These are phyloP conservation scores for Crambe crambe DNA, from an alignment of 37 sponge, comb jelly and placozoan genomes.

Conservation along the genomic window DNA sequence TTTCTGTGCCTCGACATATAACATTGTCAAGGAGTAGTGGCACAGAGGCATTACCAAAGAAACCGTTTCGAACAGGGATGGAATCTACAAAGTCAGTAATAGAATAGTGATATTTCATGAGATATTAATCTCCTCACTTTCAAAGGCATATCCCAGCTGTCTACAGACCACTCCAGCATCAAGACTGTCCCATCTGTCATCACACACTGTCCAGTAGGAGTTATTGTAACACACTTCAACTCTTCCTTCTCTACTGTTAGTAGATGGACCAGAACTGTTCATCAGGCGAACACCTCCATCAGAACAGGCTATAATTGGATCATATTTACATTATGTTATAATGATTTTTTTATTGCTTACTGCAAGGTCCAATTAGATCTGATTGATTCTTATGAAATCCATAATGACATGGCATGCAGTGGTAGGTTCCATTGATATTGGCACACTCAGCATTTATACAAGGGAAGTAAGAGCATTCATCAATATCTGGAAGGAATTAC, in stretches of 20 bases:
- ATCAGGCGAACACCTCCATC: constrained; percentile 12
- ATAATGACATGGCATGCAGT: too few species aligned
- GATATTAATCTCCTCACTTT: background rate
- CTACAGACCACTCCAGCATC: constrained; percentile 26
- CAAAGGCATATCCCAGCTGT: constrained; percentile 34
- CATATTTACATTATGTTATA: background rate
- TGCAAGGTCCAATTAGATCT: too few species aligned
- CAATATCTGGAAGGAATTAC: too few species aligned
- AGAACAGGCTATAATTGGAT: background rate
- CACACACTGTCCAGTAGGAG: constrained; percentile 33
- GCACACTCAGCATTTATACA: too few species aligned
- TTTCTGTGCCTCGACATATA: constrained; percentile 30
- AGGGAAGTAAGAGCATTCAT: too few species aligned
- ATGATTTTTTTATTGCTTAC: background rate
- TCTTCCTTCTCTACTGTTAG: background rate
- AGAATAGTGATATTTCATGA: background rate
- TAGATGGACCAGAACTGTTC: background rate
- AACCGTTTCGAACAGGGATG: constrained; percentile 1
- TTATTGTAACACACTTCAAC: constrained; percentile 38
- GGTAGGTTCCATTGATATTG: too few species aligned
- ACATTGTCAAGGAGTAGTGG: constrained; percentile 8
- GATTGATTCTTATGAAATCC: too few species aligned
- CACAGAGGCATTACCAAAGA: background rate
- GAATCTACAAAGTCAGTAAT: constrained; percentile 21
- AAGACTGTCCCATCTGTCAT: constrained; percentile 27